These are phyloP conservation scores for Calephelis perditalis DNA, from an alignment of 2,888 invertebrate species.

Conservation along the genomic window DNA sequence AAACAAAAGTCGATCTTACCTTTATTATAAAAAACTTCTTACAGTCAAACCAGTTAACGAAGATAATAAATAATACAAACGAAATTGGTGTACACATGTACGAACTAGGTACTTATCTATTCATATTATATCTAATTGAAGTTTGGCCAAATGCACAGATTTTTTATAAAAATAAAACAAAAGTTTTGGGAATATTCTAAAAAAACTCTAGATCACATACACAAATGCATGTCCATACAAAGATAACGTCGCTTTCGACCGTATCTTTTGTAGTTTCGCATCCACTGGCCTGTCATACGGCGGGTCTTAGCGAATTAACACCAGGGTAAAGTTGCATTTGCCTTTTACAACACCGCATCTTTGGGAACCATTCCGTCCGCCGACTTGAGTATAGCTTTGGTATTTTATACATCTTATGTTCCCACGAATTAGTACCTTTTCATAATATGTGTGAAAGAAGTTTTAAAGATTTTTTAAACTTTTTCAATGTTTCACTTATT, in stretches of 20 bases:
- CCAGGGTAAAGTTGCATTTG: slow-evolving; percentile 53
- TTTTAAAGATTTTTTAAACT: too few species aligned
- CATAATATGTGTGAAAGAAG: background rate
- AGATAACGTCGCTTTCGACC: slow-evolving; percentile 35
- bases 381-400: background rate
- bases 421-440: slow-evolving; percentile 7
- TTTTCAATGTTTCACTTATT: too few species aligned
- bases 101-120: too few species aligned
- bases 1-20: too few species aligned
- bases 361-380: slow-evolving; percentile 17
- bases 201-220: background rate
- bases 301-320: slow-evolving; percentile 69
- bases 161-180: too few species aligned
- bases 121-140: too few species aligned
- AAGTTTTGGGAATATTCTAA: too few species aligned
- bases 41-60: too few species aligned
- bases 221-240: slow-evolving; percentile 38
- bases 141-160: too few species aligned
- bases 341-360: slow-evolving; percentile 25
- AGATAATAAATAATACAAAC: too few species aligned
- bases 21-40: too few species aligned
- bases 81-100: too few species aligned
- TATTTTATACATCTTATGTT: background rate
- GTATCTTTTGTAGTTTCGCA: slow-evolving; percentile 66
- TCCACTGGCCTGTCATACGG: slow-evolving; percentile 63